Conservation (phyloP, 2,797 vertebrate species). For the Rhynchotus rufescens region DNA sequence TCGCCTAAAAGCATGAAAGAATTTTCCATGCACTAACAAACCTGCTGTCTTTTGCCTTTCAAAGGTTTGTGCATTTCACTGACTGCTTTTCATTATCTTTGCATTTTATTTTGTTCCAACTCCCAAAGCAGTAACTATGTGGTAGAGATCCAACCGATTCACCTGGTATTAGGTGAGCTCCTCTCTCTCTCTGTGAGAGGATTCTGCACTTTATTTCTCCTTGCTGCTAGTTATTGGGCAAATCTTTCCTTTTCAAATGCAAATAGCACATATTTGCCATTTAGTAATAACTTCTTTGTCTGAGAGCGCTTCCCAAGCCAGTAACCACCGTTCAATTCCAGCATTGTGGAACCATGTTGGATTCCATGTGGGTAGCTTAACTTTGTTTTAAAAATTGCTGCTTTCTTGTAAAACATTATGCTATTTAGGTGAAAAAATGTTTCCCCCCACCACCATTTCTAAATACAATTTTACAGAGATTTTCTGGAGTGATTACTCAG, state of each 20-base stretch:
- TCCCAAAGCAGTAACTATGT: no score
- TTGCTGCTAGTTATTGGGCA: background rate
- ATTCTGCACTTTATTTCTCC: background rate
- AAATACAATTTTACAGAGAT: background rate
- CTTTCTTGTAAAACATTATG: background rate
- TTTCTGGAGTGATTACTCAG: background rate
- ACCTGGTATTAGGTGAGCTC: background rate
- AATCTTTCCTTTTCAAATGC: background rate
- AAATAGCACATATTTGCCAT: background rate
- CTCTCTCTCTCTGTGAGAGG: background rate
- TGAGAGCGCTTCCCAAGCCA: background rate
- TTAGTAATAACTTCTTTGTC: background rate
- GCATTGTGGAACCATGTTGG: accelerated
- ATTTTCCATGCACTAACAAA: background rate
- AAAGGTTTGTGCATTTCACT: background rate
- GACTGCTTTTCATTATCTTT: background rate
- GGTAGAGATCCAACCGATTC: background rate
- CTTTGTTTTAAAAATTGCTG: background rate
- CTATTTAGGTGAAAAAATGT: background rate
- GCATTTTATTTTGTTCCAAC: background rate
- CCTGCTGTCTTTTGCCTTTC: background rate
- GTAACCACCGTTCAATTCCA: background rate
- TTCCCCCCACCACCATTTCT: background rate
- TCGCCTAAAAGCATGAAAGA: background rate
- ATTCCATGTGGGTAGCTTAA: background rate